Conservation (phyloP, 2,113 vertebrate species). For the Seriola rivoliana region DNA sequence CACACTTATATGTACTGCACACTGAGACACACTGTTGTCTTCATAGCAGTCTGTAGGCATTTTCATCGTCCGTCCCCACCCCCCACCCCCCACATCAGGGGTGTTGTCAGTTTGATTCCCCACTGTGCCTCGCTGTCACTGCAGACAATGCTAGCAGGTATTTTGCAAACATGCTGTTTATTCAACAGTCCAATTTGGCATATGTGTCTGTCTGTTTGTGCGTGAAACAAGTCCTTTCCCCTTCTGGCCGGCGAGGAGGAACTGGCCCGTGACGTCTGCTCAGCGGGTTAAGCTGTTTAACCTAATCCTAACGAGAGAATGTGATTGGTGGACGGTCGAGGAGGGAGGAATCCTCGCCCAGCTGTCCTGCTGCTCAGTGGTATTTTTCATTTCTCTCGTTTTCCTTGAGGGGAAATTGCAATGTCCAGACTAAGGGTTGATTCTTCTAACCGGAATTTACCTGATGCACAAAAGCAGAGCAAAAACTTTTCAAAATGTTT, state of each 20-base stretch:
- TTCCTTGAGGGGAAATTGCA: constrained; percentile 6
- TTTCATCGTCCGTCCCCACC: constrained; percentile 20
- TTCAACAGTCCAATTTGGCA: constrained; percentile 9
- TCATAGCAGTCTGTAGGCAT: constrained; percentile 47
- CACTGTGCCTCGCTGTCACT: constrained; percentile 29
- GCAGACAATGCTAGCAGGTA: constrained; percentile 45
- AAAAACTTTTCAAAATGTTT: too few relatives aligned
- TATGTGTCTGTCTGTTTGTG: constrained; percentile 9
- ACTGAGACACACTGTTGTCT: constrained; percentile 15
- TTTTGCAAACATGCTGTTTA: constrained; percentile 51
- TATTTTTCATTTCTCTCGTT: not conserved
- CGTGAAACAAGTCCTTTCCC: constrained; percentile 29
- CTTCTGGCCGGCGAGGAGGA: constrained; percentile 47
- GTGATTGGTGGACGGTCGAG: constrained; percentile 80
- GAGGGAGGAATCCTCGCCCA: constrained; percentile 52
- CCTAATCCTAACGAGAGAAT: constrained; percentile 84
- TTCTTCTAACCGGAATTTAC: too few relatives aligned
- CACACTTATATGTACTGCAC: not conserved
- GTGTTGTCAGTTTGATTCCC: constrained; percentile 58
- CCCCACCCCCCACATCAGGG: constrained; percentile 25
- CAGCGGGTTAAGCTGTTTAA: constrained; percentile 86
- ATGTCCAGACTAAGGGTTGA: not conserved
- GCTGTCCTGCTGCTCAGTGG: constrained; percentile 43
- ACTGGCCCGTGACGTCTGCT: constrained; percentile 71
- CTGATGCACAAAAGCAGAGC: too few relatives aligned